These are phyloP conservation scores for Indri indri DNA, from an alignment of 2,113 vertebrate genomes.

Conservation along the genomic window DNA sequence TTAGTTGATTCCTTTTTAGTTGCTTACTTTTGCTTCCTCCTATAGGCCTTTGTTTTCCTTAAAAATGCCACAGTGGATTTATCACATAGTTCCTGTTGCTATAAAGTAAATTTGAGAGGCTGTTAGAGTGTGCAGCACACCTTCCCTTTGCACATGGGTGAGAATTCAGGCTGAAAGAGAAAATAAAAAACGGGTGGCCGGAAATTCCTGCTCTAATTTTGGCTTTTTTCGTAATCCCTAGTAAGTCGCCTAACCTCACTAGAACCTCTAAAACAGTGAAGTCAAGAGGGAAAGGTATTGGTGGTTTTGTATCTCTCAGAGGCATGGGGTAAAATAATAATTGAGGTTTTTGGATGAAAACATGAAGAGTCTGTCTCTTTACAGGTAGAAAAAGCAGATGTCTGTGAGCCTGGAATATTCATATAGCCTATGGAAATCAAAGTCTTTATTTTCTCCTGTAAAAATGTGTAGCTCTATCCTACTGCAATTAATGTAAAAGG, in stretches of 20 bases:
- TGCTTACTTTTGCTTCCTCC: not conserved
- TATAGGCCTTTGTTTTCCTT: not conserved
- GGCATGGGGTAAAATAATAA: not conserved
- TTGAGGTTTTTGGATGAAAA: not conserved
- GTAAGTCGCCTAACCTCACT: not conserved
- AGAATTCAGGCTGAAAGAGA: not conserved
- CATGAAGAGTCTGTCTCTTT: not conserved
- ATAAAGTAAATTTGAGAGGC: not conserved
- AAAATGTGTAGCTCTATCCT: not conserved
- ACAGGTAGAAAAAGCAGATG: not conserved
- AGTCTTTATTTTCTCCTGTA: not conserved
- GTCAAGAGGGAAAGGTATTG: not conserved
- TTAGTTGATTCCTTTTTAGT: not conserved
- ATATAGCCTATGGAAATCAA: not conserved
- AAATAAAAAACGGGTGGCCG: not conserved
- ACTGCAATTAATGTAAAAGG: not conserved
- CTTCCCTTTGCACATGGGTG: not conserved
- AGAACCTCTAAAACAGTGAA: not conserved
- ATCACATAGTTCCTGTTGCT: not conserved
- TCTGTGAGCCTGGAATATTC: not conserved
- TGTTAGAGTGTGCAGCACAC: not conserved
- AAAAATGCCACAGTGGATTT: not conserved
- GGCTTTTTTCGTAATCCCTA: not conserved
- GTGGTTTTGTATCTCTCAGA: slow-evolving; percentile 20
- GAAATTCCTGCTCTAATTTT: not conserved